phyloP scores from a whole-genome alignment of 2,113 vertebrate species.

The Aplodontia rufa region DNA sequence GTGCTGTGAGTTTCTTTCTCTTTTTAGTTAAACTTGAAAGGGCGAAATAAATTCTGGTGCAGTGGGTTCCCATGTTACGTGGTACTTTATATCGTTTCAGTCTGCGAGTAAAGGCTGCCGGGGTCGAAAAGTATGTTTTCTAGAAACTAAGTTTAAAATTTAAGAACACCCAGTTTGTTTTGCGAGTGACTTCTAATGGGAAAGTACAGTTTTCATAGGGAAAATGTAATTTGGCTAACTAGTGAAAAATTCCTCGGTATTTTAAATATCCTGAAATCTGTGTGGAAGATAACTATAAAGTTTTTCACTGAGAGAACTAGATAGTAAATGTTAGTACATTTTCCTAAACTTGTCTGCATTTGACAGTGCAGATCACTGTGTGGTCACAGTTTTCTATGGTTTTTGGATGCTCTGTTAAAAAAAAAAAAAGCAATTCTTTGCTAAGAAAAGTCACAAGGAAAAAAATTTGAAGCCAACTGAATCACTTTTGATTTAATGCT shows the following conservation, averaged over 20 bases:
- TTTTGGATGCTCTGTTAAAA: not conserved
- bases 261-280: not conserved
- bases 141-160: not conserved
- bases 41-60: not conserved
- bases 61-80: not conserved
- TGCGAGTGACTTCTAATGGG: not conserved
- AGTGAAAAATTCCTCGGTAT: not conserved
- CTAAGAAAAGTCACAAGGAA: not conserved
- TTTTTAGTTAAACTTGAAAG: not conserved
- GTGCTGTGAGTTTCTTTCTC: not conserved
- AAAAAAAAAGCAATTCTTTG: not conserved
- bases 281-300: not conserved
- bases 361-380: not conserved
- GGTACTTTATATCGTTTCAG: not conserved
- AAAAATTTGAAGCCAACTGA: not conserved
- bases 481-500: not conserved
- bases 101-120: not conserved
- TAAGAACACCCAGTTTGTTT: not conserved
- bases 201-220: not conserved
- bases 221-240: not conserved
- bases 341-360: not conserved
- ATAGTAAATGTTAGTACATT: slow-evolving; percentile 25
- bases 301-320: slow-evolving; percentile 5
- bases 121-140: not conserved
- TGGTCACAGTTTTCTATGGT: not conserved